Evolutionary conservation across 2,888 invertebrate species (phyloP), one percentile per base, ranked within the genome.

Genomic region (Acronicta psi): DNA sequence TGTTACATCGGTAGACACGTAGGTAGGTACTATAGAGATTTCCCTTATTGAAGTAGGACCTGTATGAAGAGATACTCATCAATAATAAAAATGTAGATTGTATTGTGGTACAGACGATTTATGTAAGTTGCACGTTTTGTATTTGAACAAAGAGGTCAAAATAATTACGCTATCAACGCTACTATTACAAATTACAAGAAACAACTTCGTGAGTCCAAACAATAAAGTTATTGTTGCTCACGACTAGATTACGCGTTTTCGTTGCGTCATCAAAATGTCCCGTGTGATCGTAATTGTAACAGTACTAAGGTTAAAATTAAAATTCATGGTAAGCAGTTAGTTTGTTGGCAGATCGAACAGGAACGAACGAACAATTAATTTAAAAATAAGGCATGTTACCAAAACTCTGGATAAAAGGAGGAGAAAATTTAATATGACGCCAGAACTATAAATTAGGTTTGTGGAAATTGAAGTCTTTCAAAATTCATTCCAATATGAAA

Each of bases 81-180:
- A n/a, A n/a, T n/a, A n/a, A n/a, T n/a, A 29, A 11, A 29, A 3
- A 29, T 29, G 11, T 29, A 29, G 45, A 34, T 31, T 41, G 43
- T 53, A 54, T 47, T 53, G 20, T 17, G 42, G 77, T 77, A 75
- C 9, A 76, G 69, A 58, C 73, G 61, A 80, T 79, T 75, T 29
- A 11, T 5, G 29, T 29, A 7, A 4, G 75, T 65, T 73, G 69
- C 75, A 79, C 78, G 74, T 77, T 80, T 74, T 60, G 50, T 62
- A 45, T 61, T 59, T n/a, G 59, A 72, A 75, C 68, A 79, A 80
- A 75, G 75, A 72, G 83, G 83, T 77, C 80, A 75, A 75, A 76
- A 73, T 78, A 83, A 83, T 84, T 83, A 79, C 77, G 76, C 71
- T 75, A 80, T 82, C 80, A 77, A 64, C 73, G 59, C 62, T 58